Percentiles rank a stretch among this genome's conserved stretches.
Evolutionary conservation across 2,888 invertebrate species (phyloP).

Genomic region (Listrodromus nycthemerus): DNA sequence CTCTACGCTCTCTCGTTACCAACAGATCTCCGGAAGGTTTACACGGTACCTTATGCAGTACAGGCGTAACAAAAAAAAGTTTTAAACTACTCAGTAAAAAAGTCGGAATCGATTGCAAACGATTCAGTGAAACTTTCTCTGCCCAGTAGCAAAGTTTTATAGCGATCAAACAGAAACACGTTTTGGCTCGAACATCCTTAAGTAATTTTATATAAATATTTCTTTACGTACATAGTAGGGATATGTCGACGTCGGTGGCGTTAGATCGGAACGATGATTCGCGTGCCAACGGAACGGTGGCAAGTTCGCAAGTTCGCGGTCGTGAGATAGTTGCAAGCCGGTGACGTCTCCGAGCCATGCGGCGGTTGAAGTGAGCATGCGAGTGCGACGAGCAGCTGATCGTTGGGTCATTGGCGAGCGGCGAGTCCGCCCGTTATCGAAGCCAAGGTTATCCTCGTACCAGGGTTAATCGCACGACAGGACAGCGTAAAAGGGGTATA

Average conservation of each 20-base stretch:
- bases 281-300: neutral
- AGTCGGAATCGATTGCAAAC: too few species aligned
- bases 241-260: neutral
- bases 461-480: conserved; percentile 53
- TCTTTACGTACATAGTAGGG: too few species aligned
- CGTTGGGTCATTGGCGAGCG: conserved; percentile 20
- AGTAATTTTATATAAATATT: too few species aligned
- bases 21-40: too few species aligned
- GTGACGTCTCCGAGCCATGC: conserved; percentile 24
- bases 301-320: conserved; percentile 20
- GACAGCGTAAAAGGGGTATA: neutral
- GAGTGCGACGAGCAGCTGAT: conserved; percentile 1
- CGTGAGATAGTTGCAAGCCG: conserved; percentile 14
- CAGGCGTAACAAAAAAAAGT: too few species aligned
- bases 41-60: too few species aligned
- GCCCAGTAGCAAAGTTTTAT: too few species aligned
- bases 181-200: too few species aligned
- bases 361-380: neutral
- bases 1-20: too few species aligned
- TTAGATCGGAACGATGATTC: conserved; percentile 2
- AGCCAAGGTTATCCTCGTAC: conserved; percentile 53
- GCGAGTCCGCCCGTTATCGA: conserved; percentile 29
- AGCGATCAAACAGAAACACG: too few species aligned
- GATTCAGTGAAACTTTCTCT: too few species aligned
- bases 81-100: too few species aligned